Base-by-base conservation (phyloP, 2,888 invertebrate genomes). In the Acheta domesticus region DNA sequence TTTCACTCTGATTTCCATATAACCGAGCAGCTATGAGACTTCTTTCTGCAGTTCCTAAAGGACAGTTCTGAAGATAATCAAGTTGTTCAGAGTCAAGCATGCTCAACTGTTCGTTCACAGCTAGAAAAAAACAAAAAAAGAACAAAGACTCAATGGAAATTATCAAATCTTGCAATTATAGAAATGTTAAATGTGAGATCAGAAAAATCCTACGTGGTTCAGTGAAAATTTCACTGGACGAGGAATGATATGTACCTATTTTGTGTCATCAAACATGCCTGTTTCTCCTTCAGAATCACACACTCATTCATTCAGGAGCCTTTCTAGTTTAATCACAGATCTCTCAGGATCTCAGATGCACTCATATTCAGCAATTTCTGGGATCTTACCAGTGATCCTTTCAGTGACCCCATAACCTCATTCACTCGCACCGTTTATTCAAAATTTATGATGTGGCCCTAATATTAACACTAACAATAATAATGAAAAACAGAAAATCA, bases 1-100 rank as follows among this genome's bases (percentile, higher is more conserved):
- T 83, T 80, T 88, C 89, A 2, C 86, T 86, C 81, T 87, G 87
- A 84, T 89, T 88, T 19, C 89, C 89, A 84, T 88, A 88, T 75
- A 89, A 83, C 85, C 87, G 86, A 14, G 89, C 87, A 3, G 87
- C 85, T 23, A 87, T 82, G 19, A 89, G 84, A 83, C 88, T 87
- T 80, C 89, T 84, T 82, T 89, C 87, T 20, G 87, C 84, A 11
- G 84, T 83, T n/a, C 81, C 82, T 20, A 79, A 19, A 14, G 75
- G 79, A 73, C 81, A 77, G 49, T 74, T 48, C n/a, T 78, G 49
- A n/a, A 82, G 77, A 48, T 79, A 81, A 8, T 82, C 79, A 3
- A 81, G 76, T 73, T 81, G 79, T 14, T 82, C 81, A 16, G 80
- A 78, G 62, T 81, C 81, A 49, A 82, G 74, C 82, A 82, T 80